Conservation (phyloP, 2,888 invertebrate genomes). For the Loripinus fragilis region DNA sequence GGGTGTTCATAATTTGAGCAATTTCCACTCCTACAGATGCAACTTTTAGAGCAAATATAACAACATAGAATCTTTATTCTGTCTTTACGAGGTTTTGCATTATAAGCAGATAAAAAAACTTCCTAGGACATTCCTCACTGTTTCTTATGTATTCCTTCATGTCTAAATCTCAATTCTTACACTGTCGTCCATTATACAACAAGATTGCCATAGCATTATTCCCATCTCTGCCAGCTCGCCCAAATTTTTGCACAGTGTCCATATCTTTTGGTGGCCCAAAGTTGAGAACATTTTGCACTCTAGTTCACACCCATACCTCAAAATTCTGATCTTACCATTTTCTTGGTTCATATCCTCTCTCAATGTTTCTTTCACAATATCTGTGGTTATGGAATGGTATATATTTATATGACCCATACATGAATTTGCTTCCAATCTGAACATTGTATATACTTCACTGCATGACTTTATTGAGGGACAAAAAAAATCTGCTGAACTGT, state of each 20-base stretch:
- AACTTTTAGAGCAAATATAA: conserved; percentile 3
- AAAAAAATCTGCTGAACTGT: conserved; percentile 38
- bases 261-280: conserved; percentile 48
- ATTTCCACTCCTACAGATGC: conserved; percentile 21
- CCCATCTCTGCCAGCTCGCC: conserved; percentile 47
- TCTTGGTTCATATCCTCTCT: conserved; percentile 35
- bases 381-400: conserved; percentile 47
- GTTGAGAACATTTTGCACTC: conserved; percentile 37
- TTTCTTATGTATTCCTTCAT: conserved; percentile 27
- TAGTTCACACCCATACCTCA: conserved; percentile 45
- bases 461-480: conserved; percentile 45
- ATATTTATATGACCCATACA: conserved; percentile 33
- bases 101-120: conserved; percentile 20
- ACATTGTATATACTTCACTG: conserved; percentile 36
- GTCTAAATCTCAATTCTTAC: conserved; percentile 26
- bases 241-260: conserved; percentile 54
- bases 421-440: conserved; percentile 7
- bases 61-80: conserved; percentile 28
- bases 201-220: conserved; percentile 28
- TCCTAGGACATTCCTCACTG: conserved; percentile 22
- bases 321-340: conserved; percentile 39
- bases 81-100: not conserved
- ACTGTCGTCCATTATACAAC: conserved; percentile 35
- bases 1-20: conserved; percentile 23
- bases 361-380: conserved; percentile 42